These are phyloP conservation scores for Cheilinus undulatus DNA, from an alignment of 2,113 vertebrate species.

Conservation along the genomic window DNA sequence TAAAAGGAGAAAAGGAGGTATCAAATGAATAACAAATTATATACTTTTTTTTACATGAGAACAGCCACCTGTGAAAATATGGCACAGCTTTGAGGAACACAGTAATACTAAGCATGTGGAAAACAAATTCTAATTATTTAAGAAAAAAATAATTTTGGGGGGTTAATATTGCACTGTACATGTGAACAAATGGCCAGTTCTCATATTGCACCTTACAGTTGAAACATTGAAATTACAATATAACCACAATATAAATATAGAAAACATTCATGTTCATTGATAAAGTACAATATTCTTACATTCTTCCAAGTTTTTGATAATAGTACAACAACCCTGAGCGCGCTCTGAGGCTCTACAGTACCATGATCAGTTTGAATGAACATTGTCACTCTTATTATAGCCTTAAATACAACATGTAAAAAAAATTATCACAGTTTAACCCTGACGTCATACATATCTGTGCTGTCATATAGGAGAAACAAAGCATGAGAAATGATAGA, in stretches of 20 bases:
- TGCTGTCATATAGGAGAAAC: too few relatives aligned
- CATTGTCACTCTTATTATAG: too few relatives aligned
- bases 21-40: too few relatives aligned
- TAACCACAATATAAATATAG: neutral
- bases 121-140: neutral
- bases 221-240: too few relatives aligned
- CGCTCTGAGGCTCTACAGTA: too few relatives aligned
- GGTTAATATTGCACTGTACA: conserved; percentile 14
- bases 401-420: neutral
- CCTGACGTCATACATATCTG: too few relatives aligned
- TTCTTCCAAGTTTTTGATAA: neutral
- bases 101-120: neutral
- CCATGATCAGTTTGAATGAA: too few relatives aligned
- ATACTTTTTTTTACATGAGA: neutral
- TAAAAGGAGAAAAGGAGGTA: too few relatives aligned
- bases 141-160: too few relatives aligned
- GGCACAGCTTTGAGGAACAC: neutral
- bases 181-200: neutral
- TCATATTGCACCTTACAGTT: too few relatives aligned
- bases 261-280: neutral
- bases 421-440: neutral
- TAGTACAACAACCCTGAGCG: neutral
- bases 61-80: neutral
- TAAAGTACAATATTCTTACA: neutral
- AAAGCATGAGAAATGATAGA: conserved; percentile 1